These are phyloP conservation scores for Eutolmus rufibarbis DNA, from an alignment of 2,888 invertebrate genomes.

Conservation along the genomic window DNA sequence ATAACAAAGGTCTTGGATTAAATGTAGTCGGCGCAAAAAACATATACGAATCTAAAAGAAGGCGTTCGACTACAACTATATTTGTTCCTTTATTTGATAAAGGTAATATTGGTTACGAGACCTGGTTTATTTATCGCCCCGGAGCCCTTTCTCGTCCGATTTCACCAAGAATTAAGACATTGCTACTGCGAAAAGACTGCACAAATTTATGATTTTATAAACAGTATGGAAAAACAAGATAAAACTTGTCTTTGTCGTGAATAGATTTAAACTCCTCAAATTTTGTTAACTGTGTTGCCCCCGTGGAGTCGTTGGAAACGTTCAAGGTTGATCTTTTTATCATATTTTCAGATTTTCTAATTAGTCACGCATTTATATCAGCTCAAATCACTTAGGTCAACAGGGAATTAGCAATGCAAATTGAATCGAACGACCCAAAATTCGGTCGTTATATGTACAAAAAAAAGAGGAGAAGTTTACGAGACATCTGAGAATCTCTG, in stretches of 20 bases:
- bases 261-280: background rate
- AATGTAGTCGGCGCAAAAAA: no score
- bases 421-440: background rate
- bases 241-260: background rate
- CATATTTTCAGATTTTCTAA: background rate
- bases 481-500: background rate
- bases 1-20: no score
- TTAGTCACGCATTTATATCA: background rate
- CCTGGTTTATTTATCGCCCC: no score
- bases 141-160: no score
- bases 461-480: background rate
- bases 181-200: background rate
- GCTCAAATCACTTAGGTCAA: background rate
- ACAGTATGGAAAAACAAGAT: background rate
- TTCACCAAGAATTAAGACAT: no score
- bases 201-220: background rate
- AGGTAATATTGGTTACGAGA: no score
- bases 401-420: constrained; percentile 1
- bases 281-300: background rate
- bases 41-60: no score
- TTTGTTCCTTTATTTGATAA: no score
- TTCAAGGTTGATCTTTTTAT: background rate
- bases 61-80: no score
- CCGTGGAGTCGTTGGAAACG: background rate
- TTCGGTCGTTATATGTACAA: background rate